Evolutionary conservation across 1,140 invertebrate species (phyloP).

Genomic region (Thaumatotibia leucotreta): DNA sequence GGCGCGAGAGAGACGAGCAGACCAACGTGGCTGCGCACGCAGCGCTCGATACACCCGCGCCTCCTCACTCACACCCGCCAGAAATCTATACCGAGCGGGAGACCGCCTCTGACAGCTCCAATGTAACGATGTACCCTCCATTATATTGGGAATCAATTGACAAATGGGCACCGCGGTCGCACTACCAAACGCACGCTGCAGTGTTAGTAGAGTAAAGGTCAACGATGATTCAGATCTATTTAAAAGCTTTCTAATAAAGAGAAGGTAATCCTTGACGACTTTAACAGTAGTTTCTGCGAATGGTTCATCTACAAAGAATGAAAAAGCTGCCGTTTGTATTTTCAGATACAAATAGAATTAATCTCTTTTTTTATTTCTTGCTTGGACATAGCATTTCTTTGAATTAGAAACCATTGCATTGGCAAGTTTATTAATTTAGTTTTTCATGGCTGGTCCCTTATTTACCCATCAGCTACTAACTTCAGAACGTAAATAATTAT

Average conservation of each 20-base stretch:
- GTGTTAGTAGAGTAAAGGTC: conserved; percentile 14
- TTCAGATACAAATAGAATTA: neutral
- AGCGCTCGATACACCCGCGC: conserved; percentile 49
- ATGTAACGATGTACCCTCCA: conserved; percentile 69
- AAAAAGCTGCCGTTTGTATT: conserved; percentile 15
- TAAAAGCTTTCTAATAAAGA: conserved; percentile 33
- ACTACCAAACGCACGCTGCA: conserved; percentile 13
- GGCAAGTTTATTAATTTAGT: too few relatives aligned
- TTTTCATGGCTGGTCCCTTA: too few relatives aligned
- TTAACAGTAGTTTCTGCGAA: conserved; percentile 21
- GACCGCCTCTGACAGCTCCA: conserved; percentile 60
- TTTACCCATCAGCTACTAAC: too few relatives aligned
- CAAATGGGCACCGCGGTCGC: conserved; percentile 51
- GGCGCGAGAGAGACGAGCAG: conserved; percentile 44
- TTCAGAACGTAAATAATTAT: too few relatives aligned
- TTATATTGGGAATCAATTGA: conserved; percentile 74
- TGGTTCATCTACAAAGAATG: conserved; percentile 4
- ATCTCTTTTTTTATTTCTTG: neutral
- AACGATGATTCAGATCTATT: conserved; percentile 21
- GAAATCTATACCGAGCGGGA: conserved; percentile 51
- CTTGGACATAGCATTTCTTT: too few relatives aligned
- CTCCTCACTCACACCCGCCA: conserved; percentile 48
- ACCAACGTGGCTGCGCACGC: conserved; percentile 60
- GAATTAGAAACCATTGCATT: too few relatives aligned
- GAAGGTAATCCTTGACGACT: conserved; percentile 15